Conservation (phyloP, 2,797 vertebrate species). For the Bradypodion pumilum region DNA sequence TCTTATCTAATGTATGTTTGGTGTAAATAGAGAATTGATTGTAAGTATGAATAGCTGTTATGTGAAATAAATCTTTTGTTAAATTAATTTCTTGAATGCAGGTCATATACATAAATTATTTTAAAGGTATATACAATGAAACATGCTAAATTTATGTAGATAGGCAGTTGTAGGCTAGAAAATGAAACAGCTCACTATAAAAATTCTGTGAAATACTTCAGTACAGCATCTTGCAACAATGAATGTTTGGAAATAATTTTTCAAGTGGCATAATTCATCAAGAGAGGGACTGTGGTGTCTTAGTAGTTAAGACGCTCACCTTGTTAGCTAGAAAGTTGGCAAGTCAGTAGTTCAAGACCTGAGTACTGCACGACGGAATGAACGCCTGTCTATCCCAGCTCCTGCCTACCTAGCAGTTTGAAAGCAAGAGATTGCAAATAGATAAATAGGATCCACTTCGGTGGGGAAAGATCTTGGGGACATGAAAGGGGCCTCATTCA, state of each 20-base stretch:
- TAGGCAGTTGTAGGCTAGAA: not conserved
- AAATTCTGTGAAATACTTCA: conserved; percentile 3
- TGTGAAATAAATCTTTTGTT: conserved; percentile 75
- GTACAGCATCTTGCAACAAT: not conserved
- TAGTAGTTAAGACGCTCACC: too few species aligned
- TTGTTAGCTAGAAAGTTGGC: too few species aligned
- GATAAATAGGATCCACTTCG: too few species aligned
- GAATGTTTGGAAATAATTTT: not conserved
- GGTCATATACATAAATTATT: conserved; percentile 62
- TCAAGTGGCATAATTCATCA: not conserved
- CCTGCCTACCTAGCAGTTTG: too few species aligned
- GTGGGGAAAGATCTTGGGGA: too few species aligned
- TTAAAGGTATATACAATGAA: conserved; percentile 35
- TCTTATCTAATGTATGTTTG: conserved; percentile 68
- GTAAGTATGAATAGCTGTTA: conserved; percentile 72
- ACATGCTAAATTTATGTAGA: conserved; percentile 2
- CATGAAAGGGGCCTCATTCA: too few species aligned
- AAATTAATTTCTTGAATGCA: conserved; percentile 64
- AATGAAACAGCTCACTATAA: not conserved
- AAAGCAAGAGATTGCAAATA: too few species aligned
- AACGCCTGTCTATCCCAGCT: too few species aligned
- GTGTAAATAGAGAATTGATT: conserved; percentile 72
- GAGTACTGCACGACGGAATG: too few species aligned
- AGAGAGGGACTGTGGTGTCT: too few species aligned
- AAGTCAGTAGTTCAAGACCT: too few species aligned